Conservation (phyloP, 2,888 invertebrate species). For the Mesochorus sp. region DNA sequence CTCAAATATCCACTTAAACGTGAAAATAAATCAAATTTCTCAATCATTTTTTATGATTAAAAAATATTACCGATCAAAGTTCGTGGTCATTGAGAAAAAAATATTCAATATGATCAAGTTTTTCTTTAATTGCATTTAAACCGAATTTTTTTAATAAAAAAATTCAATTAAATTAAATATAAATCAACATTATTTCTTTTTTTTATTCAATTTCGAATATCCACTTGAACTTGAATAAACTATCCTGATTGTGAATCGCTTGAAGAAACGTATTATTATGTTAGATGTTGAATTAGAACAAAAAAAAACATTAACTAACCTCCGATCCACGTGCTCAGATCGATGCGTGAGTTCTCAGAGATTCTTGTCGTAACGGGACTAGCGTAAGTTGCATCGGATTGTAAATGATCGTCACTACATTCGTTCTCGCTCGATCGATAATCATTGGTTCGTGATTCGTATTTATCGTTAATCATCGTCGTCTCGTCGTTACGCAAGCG, state of each 20-base stretch:
- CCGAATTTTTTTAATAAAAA: no score
- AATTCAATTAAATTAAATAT: no score
- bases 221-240: no score
- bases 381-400: conserved; percentile 68
- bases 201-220: no score
- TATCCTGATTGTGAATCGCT: no score
- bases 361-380: conserved; percentile 82
- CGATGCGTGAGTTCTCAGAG: conserved; percentile 84
- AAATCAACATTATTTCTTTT: no score
- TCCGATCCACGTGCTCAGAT: conserved; percentile 87
- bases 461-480: conserved; percentile 79
- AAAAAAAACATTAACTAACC: conserved; percentile 83
- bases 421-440: conserved; percentile 73
- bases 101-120: no score
- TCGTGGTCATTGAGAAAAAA: no score
- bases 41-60: conserved; percentile 55
- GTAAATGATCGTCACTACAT: conserved; percentile 79
- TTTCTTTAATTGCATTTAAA: no score
- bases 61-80: not conserved
- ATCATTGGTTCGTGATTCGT: conserved; percentile 79
- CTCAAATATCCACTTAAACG: no score
- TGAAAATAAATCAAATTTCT: conserved; percentile 16
- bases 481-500: conserved; percentile 84
- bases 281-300: no score
- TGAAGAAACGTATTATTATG: no score